Evolutionary conservation across 2,113 vertebrate genomes (phyloP).

Genomic region (Cheirogaleus medius): DNA sequence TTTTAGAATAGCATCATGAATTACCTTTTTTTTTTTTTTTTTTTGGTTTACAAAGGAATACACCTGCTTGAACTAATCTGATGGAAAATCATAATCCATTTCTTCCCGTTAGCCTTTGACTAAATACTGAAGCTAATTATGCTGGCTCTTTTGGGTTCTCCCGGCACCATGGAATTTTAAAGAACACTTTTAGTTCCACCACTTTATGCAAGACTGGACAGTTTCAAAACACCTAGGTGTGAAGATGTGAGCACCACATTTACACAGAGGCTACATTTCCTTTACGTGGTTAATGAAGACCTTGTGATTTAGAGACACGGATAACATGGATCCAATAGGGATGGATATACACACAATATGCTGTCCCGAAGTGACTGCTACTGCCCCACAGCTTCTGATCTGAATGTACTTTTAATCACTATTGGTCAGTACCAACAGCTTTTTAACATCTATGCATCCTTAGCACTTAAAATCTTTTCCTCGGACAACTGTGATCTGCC

Average conservation of each 20-base stretch:
- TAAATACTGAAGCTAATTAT: slow-evolving; percentile 42
- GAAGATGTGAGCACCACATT: neutral
- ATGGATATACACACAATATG: neutral
- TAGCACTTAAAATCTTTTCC: slow-evolving; percentile 25
- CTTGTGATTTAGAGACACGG: neutral
- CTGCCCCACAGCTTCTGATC: neutral
- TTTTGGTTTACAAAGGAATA: slow-evolving; percentile 12
- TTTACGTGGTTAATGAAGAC: slow-evolving; percentile 16
- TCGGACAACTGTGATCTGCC: neutral
- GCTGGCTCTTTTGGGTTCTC: neutral
- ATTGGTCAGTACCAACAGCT: neutral
- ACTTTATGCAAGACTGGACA: slow-evolving; percentile 31
- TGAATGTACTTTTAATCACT: neutral
- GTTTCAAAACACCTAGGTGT: slow-evolving; percentile 34
- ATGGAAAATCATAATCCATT: slow-evolving; percentile 46
- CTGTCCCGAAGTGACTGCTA: neutral
- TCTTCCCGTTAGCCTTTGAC: neutral
- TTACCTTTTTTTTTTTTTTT: neutral
- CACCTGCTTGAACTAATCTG: slow-evolving; percentile 40
- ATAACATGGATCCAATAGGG: neutral
- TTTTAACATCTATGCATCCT: neutral
- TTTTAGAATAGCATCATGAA: neutral
- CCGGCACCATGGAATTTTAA: slow-evolving; percentile 36
- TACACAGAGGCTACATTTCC: neutral
- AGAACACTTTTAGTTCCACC: slow-evolving; percentile 23